Evolutionary conservation across 23 tunicate genomes (phyloP), one percentile per base, ranked within the genome.

Genomic region (Phallusia fumigata): DNA sequence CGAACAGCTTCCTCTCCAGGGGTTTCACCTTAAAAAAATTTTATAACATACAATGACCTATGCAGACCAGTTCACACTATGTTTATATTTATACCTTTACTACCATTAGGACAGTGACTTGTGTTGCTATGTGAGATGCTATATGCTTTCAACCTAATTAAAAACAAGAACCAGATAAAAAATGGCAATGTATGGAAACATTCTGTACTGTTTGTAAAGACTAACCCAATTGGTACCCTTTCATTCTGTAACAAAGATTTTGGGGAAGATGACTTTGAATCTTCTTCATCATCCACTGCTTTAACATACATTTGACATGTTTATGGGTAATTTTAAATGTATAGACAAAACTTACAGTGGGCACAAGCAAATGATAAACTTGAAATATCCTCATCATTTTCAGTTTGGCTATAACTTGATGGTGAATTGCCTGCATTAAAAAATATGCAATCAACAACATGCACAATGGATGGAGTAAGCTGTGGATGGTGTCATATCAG

Each of bases 381-480:
- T 8, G 69, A 58, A 58, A 58, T 22, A 58, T 58, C 16, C 69
- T 58, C 69, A 58, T 58, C 69, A 58, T 58, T 58, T 58, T 58
- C 69, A 24, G 47, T 40, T 5, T 40, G 47, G 47, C 47, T 40
- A 10, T 40, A 40, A 40, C 28, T 58, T 58, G 69, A 58, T 22
- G 69, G 69, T 22, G 69, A 58, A 58, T 58, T 22, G 28, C 69
- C 69, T 58, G 69, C n/a, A n/a, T n/a, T n/a, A n/a, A n/a, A 58
- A 58, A 58, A 6, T 58, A 58, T 40, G 47, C 10, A 40, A 40
- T 3, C 69, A 58, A 58, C 69, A 58, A 58, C 26, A 21, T 58
- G 26, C 3, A 21, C 26, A 1, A 6, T 24, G 69, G 69, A 58
- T 58, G 69, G 69, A 10, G 47, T 5, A 40, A 40, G 10, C 47